Evolutionary conservation across 2,888 invertebrate genomes (phyloP), one percentile per base, ranked within the genome.

Genomic region (Dilophus febrilis): DNA sequence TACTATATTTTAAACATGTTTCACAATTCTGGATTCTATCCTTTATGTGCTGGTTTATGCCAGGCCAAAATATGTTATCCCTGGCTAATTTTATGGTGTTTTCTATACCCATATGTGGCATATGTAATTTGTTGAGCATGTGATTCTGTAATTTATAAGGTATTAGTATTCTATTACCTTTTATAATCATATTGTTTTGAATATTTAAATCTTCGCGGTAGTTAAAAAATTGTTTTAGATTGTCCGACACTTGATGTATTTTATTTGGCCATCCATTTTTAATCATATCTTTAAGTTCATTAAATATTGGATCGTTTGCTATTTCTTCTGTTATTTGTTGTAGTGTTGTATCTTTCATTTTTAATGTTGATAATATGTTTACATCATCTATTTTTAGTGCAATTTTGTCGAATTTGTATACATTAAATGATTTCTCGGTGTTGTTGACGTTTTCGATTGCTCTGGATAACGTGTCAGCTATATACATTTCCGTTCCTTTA

Each of bases 51-150:
- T 31, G n/a, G 14, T 13, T 41, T 12, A 45, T 42, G 7, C 45
- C 33, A 10, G 45, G 42, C 46, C 46, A 46, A 36, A 40, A 46
- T 2, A 46, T 36, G 22, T 18, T 18, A 35, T 45, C 45, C 17
- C 45, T 12, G 3, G 46, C 46, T 35, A 42, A 17, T 13, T 40
- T 36, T 12, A 45, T 27, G 30, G 32, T 38, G 5, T 31, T 41
- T 18, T 42, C 40, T 2, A 46, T 42, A 30, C 44, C 44, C 5
- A 16, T 37, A 29, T 46, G 46, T 17, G 41, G 28, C 10, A 18
- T 35, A 34, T 46, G 46, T 22, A 46, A 28, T 12, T 29, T 34
- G 10, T 19, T 16, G 10, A 42, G 5, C 11, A 42, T 28, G 6
- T 37, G 26, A 10, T 34, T 16, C n/a, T 16, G 13, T 8, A 32